phyloP scores from a whole-genome alignment of 2,797 vertebrate species.

The Sebastolobus alascanus region DNA sequence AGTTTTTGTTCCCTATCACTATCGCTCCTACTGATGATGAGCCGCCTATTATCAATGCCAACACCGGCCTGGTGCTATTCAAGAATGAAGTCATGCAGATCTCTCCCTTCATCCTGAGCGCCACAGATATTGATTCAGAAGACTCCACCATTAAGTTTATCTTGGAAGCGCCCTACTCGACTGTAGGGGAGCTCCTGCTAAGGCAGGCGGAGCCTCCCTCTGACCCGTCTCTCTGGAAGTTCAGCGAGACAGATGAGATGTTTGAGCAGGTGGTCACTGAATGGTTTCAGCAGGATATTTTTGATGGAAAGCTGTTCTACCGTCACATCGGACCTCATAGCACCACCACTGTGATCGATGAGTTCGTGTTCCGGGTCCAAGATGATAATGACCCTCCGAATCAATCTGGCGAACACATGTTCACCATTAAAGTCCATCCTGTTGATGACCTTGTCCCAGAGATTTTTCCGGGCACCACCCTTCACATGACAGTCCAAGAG shows the following conservation, averaged over 20 bases:
- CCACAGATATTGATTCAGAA: constrained; percentile 91
- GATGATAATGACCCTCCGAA: constrained; percentile 92
- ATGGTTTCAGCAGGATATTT: constrained; percentile 92
- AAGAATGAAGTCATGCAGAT: constrained; percentile 90
- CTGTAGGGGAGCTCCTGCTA: constrained; percentile 87
- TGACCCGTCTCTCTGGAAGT: constrained; percentile 85
- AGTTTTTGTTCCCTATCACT: constrained; percentile 91
- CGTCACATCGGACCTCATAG: constrained; percentile 87
- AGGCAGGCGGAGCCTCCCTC: constrained; percentile 85
- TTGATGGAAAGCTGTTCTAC: constrained; percentile 91
- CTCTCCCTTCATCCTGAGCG: constrained; percentile 90
- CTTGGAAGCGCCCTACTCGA: constrained; percentile 80
- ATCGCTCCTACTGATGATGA: constrained; percentile 91
- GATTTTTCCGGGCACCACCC: constrained; percentile 84
- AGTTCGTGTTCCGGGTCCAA: constrained; percentile 88
- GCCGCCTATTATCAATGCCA: constrained; percentile 88
- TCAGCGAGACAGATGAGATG: constrained; percentile 86
- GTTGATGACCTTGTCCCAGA: constrained; percentile 87
- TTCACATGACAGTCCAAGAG: constrained; percentile 91
- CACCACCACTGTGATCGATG: constrained; percentile 80
- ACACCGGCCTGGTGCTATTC: constrained; percentile 87
- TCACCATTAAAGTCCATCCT: constrained; percentile 88
- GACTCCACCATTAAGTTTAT: constrained; percentile 89
- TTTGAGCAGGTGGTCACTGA: constrained; percentile 92
- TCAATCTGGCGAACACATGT: constrained; percentile 86